Evolutionary conservation across 2,113 vertebrate genomes (phyloP), one percentile per base, ranked within the genome.

Genomic region (Hemiscyllium ocellatum): DNA sequence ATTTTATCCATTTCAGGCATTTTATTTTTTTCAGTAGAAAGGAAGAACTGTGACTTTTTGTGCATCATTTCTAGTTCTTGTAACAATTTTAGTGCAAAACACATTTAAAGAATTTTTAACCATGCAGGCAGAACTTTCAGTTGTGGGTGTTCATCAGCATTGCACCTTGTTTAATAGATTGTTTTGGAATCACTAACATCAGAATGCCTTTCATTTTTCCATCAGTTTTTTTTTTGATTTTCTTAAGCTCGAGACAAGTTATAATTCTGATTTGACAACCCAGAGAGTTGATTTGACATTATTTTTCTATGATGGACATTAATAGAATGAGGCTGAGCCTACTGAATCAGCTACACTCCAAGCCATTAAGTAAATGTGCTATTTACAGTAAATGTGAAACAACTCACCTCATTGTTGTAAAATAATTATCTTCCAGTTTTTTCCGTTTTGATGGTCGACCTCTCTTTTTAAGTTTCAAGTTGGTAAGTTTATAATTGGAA

Each of bases 371-470:
- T 33, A 24, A 90, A 29, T 56, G 87, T 61, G 50, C 87, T 61
- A 90, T 90, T 90, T 61, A n/a, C 52, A 52, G 87, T 90, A 42
- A 83, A 83, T 47, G 4, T 20, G 65, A 66, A 72, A 52, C 42
- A 47, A 52, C 68, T 95, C 69, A 95, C 94, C 94, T 72, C 68
- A 95, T 72, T 13, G 66, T 42, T 47, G 66, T 20, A 72, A 95
- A 50, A 50, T 97, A 76, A 80, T 97, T 96, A 95, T 99, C 99
- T 42, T 98, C 98, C 19, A 98, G 96, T 65, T 97, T 98, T 97
- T 98, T 99, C 96, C 98, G 98, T 97, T 99, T 99, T 37, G 99
- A 98, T 93, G 99, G 99, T 96, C 99, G 98, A 42, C 94, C 94
- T 95, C 94, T 26, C 69, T 95, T 95, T 72, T 72, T 95, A 47